Evolutionary conservation across 37 sponge, comb jelly and placozoan species (phyloP), one percentile per base, ranked within the genome.

Genomic region (Chondrosia reniformis): DNA sequence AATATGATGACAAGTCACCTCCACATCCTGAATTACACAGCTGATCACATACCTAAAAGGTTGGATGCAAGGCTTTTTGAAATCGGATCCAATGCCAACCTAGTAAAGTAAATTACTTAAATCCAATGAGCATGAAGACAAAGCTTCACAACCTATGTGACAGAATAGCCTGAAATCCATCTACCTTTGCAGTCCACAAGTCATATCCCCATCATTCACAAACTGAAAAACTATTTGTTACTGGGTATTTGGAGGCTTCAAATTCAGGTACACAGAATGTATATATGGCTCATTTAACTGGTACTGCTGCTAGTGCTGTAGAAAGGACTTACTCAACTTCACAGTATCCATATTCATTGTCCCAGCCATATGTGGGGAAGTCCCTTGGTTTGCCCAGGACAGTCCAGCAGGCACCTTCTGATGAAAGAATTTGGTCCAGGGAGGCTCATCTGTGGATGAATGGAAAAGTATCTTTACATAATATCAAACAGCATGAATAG

Each of bases 321-420:
- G 41, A 39, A 9, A 10, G 45, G 0, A 75, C 93, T 75, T 43
- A 92, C 92, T 87, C 61, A 46, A 94, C 46, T 39, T 75, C 74
- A 15, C 27, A 65, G 12, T 43, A 52, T 63, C 95, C 95, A 74
- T 90, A 94, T 45, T 94, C 95, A 69, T 90, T 94, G 78, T 94
- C 95, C 95, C 95, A 94, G 58, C 95, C 95, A 65, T 81, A 94
- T 30, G 92, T 85, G 1, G 95, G 95, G 63, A 94, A 94, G 66
- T 87, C 82, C 8, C 15, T 37, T 4, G 95, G 92, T 54, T 94
- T 94, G 13, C 95, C 95, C 43, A 94, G 30, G 12, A 69, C 72
- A 39, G 72, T 44, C n/a, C n/a, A n/a, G n/a, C n/a, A n/a, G n/a
- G n/a, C n/a, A 81, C 21, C 90, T 84, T 32, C 19, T 67, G 32